Conservation (phyloP, 2,113 vertebrate genomes). For the Naja naja region DNA sequence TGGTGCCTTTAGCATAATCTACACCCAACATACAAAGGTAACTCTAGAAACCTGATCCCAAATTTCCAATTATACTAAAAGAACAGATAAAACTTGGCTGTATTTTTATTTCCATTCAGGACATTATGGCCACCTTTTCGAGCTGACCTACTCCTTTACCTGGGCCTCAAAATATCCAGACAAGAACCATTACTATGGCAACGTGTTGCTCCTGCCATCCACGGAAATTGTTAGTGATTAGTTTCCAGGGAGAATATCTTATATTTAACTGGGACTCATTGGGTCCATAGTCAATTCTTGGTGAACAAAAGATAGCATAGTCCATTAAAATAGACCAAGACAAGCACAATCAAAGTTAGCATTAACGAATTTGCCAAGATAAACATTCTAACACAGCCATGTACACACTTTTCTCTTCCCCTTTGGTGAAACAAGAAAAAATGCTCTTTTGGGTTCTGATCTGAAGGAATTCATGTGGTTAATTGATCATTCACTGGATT, state of each 20-base stretch:
- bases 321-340: slow-evolving; percentile 10
- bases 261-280: slow-evolving; percentile 33
- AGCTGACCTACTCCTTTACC: slow-evolving; percentile 41
- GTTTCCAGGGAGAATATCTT: slow-evolving; percentile 48
- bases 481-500: neutral
- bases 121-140: slow-evolving; percentile 35
- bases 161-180: slow-evolving; percentile 19
- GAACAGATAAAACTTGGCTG: neutral
- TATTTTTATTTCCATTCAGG: neutral
- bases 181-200: slow-evolving; percentile 43
- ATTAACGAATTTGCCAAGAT: slow-evolving; percentile 6
- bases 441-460: slow-evolving; percentile 13
- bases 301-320: slow-evolving; percentile 44
- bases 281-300: slow-evolving; percentile 26
- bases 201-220: slow-evolving; percentile 24
- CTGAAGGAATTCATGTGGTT: neutral
- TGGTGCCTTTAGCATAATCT: neutral
- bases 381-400: neutral
- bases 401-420: neutral
- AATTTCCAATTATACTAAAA: slow-evolving; percentile 13
- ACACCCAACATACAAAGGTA: rapidly evolving
- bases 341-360: slow-evolving; percentile 24
- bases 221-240: slow-evolving; percentile 50
- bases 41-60: neutral
- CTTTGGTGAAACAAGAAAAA: neutral